Percentiles rank a stretch among this genome's conserved stretches.
phyloP scores from a whole-genome alignment of 35 echinoderm and acorn worm genomes.

The Stichopus chloronotus region DNA sequence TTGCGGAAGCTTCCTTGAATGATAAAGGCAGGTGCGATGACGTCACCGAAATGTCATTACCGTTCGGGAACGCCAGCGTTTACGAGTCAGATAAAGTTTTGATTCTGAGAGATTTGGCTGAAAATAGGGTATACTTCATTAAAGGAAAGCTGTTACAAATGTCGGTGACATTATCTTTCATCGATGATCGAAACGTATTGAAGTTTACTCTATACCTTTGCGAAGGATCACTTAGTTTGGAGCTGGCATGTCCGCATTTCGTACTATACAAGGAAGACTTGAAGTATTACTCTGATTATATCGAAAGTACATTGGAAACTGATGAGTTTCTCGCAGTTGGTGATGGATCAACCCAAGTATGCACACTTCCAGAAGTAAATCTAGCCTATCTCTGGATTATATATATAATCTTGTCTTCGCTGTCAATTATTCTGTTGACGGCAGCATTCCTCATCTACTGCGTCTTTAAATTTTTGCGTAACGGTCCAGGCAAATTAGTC shows the following conservation, averaged over 20 bases:
- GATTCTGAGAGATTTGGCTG: not conserved
- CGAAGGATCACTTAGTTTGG: not conserved
- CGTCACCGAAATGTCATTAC: not conserved
- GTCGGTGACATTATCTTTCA: not conserved
- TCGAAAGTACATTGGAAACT: not conserved
- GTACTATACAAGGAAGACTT: not conserved
- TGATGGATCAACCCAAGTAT: not conserved
- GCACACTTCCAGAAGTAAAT: not conserved
- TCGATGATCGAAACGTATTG: not conserved
- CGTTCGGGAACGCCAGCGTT: not conserved
- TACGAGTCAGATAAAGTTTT: not conserved
- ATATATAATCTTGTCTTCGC: not conserved
- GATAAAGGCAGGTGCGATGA: not conserved
- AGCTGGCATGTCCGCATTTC: not conserved
- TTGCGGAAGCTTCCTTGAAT: not conserved
- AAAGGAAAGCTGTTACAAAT: not conserved
- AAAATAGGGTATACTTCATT: not conserved
- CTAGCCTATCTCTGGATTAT: not conserved
- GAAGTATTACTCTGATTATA: not conserved
- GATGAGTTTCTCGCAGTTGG: not conserved
- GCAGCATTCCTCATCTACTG: slow-evolving; percentile 16
- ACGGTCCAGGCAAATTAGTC: slow-evolving; percentile 27
- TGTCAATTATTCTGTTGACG: not conserved
- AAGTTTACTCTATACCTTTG: not conserved
- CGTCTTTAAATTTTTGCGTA: not conserved